These are phyloP conservation scores for Eupithecia dodoneata DNA, from an alignment of 2,888 invertebrate species.

Conservation along the genomic window DNA sequence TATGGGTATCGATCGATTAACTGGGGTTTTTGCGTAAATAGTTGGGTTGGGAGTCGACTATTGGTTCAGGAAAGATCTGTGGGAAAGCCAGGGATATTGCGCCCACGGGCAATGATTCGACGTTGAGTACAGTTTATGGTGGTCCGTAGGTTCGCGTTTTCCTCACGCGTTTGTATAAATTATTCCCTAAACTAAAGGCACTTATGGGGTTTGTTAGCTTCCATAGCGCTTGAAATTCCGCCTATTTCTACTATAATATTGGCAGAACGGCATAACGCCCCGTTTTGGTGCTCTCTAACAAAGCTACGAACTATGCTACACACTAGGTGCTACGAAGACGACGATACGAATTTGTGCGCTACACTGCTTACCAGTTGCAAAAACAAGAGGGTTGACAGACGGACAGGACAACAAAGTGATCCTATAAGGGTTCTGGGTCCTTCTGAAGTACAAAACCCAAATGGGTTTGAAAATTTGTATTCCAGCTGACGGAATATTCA, in stretches of 20 bases:
- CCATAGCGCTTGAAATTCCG: background rate
- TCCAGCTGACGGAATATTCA: no score
- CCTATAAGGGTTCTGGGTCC: no score
- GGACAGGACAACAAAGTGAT: no score
- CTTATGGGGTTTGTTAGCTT: background rate
- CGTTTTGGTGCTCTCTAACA: background rate
- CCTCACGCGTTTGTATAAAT: conserved; percentile 25
- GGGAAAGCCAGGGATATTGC: conserved; percentile 39
- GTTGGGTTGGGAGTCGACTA: conserved; percentile 9
- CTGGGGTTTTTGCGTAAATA: conserved; percentile 36
- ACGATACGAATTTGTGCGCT: background rate
- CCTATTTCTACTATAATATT: background rate
- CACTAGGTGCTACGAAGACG: background rate
- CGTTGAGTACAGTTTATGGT: conserved; percentile 43
- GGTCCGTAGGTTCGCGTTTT: conserved; percentile 38
- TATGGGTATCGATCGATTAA: conserved; percentile 27
- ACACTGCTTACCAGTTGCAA: background rate
- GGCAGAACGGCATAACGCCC: background rate
- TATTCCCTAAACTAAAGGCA: conserved; percentile 17
- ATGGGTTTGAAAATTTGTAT: no score
- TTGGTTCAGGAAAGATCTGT: conserved; percentile 36
- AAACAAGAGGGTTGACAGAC: no score
- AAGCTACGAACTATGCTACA: background rate
- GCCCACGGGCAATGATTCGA: conserved; percentile 40
- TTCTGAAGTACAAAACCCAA: no score